Conservation (phyloP, 2,797 vertebrate species). For the Sebastes glaucus region DNA sequence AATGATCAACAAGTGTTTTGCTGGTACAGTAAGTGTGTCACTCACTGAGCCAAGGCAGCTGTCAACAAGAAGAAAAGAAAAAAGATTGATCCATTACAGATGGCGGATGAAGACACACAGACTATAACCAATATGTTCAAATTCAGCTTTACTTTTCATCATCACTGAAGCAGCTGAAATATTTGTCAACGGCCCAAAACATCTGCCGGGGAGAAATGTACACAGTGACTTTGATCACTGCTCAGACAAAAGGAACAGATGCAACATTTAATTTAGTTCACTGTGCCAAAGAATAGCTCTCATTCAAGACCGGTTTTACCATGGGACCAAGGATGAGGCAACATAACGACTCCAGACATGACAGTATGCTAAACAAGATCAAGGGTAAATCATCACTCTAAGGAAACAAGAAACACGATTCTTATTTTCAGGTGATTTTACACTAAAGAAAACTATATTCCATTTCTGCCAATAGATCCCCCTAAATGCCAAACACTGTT, state of each 20-base stretch:
- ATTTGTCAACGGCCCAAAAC: not conserved
- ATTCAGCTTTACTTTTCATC: not conserved
- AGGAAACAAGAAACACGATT: no score
- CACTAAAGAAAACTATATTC: no score
- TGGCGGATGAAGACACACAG: constrained; percentile 3
- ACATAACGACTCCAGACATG: not conserved
- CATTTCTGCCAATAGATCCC: no score
- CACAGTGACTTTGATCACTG: not conserved
- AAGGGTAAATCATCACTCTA: no score
- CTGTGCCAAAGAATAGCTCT: not conserved
- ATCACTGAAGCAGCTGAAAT: not conserved
- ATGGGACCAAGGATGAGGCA: not conserved
- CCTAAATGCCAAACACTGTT: no score
- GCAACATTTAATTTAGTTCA: not conserved
- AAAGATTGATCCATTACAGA: constrained; percentile 27
- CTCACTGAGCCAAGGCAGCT: constrained; percentile 8
- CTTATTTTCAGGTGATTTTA: no score
- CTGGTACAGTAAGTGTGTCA: constrained; percentile 15
- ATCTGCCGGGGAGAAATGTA: not conserved
- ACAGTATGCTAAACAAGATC: not conserved
- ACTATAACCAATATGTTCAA: constrained; percentile 1
- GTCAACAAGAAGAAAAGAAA: constrained; percentile 8
- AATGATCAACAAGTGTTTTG: constrained; percentile 22
- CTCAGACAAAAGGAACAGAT: not conserved
- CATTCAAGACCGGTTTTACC: not conserved